A percentile compares a stretch with the other conserved stretches of the same genome.
These are phyloP conservation scores for Agriopis aurantiaria DNA, from an alignment of 2,888 invertebrate species.

Conservation along the genomic window DNA sequence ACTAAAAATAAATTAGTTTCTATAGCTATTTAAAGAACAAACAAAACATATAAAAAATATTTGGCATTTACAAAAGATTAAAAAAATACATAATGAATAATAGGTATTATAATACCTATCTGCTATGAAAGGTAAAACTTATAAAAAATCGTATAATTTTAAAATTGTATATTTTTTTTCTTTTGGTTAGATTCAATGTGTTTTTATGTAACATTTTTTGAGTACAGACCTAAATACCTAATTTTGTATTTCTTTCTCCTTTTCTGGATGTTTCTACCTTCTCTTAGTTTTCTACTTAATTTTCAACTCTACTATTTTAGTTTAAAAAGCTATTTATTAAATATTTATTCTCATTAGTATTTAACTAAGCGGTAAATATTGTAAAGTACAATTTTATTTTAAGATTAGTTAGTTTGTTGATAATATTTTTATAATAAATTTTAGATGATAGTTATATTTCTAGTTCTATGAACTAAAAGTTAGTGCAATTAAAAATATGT, in stretches of 20 bases:
- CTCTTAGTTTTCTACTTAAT: slow-evolving; percentile 39
- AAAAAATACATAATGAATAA: no score
- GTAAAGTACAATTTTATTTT: slow-evolving; percentile 46
- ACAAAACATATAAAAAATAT: not conserved
- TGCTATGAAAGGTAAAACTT: not conserved
- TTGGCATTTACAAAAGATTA: not conserved
- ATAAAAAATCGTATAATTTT: slow-evolving; percentile 2
- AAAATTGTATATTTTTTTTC: not conserved
- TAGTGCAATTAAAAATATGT: slow-evolving; percentile 39
- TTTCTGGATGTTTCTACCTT: not conserved
- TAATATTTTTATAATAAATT: slow-evolving; percentile 16
- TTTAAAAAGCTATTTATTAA: slow-evolving; percentile 42
- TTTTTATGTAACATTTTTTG: slow-evolving; percentile 3
- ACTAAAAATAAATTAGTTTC: not conserved
- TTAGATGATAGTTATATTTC: slow-evolving; percentile 7
- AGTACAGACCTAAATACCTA: not conserved
- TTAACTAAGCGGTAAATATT: slow-evolving; percentile 29
- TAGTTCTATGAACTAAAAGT: slow-evolving; percentile 35
- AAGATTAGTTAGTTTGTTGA: slow-evolving; percentile 19
- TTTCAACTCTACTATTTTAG: slow-evolving; percentile 25
- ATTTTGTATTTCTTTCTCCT: not conserved
- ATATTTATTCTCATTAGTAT: slow-evolving; percentile 44
- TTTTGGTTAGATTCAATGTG: not conserved
- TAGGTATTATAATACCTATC: not conserved
- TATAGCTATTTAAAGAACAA: not conserved